Percentiles rank a stretch among this genome's conserved stretches.
Evolutionary conservation across 2,113 vertebrate species (phyloP).

Genomic region (Seriola aureovittata): DNA sequence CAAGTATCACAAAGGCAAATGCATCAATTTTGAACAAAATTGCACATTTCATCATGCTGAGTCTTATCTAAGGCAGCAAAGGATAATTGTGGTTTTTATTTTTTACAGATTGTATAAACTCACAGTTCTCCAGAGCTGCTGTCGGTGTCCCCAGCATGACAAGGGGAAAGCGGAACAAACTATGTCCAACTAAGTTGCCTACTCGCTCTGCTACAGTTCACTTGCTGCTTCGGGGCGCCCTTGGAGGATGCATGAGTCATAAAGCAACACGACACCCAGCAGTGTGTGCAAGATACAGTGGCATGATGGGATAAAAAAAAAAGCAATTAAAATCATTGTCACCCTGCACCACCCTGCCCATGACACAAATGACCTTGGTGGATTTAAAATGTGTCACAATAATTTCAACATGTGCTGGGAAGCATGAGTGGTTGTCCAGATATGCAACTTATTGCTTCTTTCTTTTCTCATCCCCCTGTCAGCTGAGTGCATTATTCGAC

Average conservation of each 20-base stretch:
- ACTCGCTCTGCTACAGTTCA: constrained; percentile 31
- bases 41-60: constrained; percentile 22
- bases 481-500: background rate
- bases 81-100: constrained; percentile 17
- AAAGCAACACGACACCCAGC: constrained; percentile 58
- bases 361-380: constrained; percentile 69
- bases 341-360: constrained; percentile 7
- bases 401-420: constrained; percentile 33
- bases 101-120: constrained; percentile 40
- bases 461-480: background rate
- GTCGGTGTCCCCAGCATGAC: background rate
- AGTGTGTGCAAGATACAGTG: constrained; percentile 43
- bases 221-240: constrained; percentile 40
- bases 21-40: constrained; percentile 30
- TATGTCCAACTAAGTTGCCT: constrained; percentile 44
- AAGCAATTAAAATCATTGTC: constrained; percentile 74
- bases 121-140: constrained; percentile 7
- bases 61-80: constrained; percentile 19
- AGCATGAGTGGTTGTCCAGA: constrained; percentile 21
- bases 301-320: constrained; percentile 42
- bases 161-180: constrained; percentile 21
- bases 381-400: constrained; percentile 48
- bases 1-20: constrained; percentile 12
- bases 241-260: constrained; percentile 64
- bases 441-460: constrained; percentile 6